Evolutionary conservation across 2,888 invertebrate species (phyloP), one percentile per base, ranked within the genome.

Genomic region (Pristionchus exspectatus): DNA sequence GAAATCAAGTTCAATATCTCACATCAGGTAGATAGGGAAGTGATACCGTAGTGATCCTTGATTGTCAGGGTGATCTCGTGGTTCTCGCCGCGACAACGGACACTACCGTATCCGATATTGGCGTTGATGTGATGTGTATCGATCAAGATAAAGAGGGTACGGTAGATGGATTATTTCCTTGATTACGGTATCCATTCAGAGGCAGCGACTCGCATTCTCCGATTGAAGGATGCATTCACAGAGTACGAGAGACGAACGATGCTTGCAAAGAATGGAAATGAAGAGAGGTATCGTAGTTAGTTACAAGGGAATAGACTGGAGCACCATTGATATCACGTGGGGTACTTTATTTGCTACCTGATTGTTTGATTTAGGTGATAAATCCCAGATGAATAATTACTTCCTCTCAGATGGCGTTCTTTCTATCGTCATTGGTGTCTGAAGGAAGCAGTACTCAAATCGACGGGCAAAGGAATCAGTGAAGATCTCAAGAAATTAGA

Each of bases 381-480:
- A 38, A 38, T 38, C 38, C 5, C 2, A 38, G 38, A 38, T 38
- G 38, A 38, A 38, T 38, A 38, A 38, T 38, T 38, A 5, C 5
- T 38, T 38, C 3, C 12, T 24, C 16, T 44, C n/a, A 92, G 93
- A 89, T 93, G 93, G 93, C 88, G 88, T 2, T 90, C 92, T 0
- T 93, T 93, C 89, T 93, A 92, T 84, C 90, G 92, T n/a, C 91
- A 94, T 89, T 93, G 94, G 94, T 95, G 94, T 90, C 90, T 95
- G 89, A 95, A 95, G 89, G 95, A 95, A 84, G 93, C 94, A 12
- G 92, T 95, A 66, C 92, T 95, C 56, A 95, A 95, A 88, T 94
- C 95, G 27, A 95, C 95, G 0, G 95, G 95, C 1, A 91, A 92
- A 18, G 95, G 95, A 44, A 91, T 95, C 66, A 92, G 93, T 14